Base-by-base conservation (phyloP, 1,140 invertebrate genomes). In the Globodera rostochiensis region DNA sequence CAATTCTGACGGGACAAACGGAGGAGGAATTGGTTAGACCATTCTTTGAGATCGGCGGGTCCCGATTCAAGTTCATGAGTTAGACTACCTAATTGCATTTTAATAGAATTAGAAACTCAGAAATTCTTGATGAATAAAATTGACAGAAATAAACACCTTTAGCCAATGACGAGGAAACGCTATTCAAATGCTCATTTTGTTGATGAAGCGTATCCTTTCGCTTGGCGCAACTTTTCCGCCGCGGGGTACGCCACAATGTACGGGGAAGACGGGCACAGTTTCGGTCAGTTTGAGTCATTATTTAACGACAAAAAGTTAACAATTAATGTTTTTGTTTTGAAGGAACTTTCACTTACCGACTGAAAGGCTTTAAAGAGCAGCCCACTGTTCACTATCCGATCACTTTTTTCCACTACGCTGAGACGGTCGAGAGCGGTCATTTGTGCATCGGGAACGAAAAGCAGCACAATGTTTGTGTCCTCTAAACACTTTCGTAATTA, bases 321-420 rank as follows among this genome's bases (percentile, higher is more conserved):
- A 67, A 70, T 77, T 67, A 67, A 6, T 45, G 21, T 19, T 69
- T 81, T 36, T 8, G 57, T 86, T 49, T 74, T 60, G 5, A 13
- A 86, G 86, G 83, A 0, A 96, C 94, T 0, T 98, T 97, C 87
- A 95, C 94, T 46, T 95, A 95, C 90, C 92, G 96, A 13, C 92
- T 97, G 87, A 94, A 95, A 81, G 96, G 96, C 1, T 98, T 98
- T 90, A 91, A 93, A 80, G 80, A 91, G 1, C 93, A 94, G 83
- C 96, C 96, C 0, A 95, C 95, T 0, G 94, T 97, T 91, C 95
- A 97, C 91, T 97, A 96, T 87, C 93, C 96, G 91, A 91, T 95
- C 50, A 93, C 94, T 0, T 97, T 93, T 90, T 95, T 94, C 86
- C 81, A 94, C 53, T 92, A 92, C 6, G 90, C 92, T 25, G 90